These are phyloP conservation scores for Zosterops pallidus DNA, from an alignment of 2,113 vertebrate species.

Conservation along the genomic window DNA sequence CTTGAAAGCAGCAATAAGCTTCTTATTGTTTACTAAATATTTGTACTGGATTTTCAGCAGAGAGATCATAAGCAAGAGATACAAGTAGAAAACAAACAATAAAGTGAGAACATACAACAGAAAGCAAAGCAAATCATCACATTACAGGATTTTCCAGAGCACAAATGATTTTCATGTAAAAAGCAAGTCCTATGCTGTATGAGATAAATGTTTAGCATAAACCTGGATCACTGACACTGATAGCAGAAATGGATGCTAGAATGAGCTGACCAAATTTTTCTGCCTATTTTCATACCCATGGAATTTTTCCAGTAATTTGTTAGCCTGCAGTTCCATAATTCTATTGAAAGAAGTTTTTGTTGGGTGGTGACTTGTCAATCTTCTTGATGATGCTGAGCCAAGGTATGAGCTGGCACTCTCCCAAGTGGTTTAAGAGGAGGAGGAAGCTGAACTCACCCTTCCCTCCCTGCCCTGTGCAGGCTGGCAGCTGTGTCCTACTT, in stretches of 20 bases:
- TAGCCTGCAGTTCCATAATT: neutral
- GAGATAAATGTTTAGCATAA: constrained; percentile 63
- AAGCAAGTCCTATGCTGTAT: constrained; percentile 23
- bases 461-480: neutral
- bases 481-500: neutral
- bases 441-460: neutral
- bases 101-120: constrained; percentile 26
- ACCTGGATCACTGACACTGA: neutral
- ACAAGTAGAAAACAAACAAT: constrained; percentile 46
- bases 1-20: constrained; percentile 39
- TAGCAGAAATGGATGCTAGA: constrained; percentile 25
- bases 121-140: constrained; percentile 47
- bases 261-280: neutral
- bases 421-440: neutral
- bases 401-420: neutral
- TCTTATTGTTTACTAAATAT: constrained; percentile 57
- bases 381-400: neutral
- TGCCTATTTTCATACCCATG: neutral
- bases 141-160: constrained; percentile 54
- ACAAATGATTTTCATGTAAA: constrained; percentile 49
- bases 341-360: neutral
- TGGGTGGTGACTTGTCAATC: neutral
- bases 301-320: neutral
- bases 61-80: constrained; percentile 53
- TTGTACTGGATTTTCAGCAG: constrained; percentile 51